Base-by-base conservation (phyloP, 2,888 invertebrate genomes). In the Tipula vernalis region DNA sequence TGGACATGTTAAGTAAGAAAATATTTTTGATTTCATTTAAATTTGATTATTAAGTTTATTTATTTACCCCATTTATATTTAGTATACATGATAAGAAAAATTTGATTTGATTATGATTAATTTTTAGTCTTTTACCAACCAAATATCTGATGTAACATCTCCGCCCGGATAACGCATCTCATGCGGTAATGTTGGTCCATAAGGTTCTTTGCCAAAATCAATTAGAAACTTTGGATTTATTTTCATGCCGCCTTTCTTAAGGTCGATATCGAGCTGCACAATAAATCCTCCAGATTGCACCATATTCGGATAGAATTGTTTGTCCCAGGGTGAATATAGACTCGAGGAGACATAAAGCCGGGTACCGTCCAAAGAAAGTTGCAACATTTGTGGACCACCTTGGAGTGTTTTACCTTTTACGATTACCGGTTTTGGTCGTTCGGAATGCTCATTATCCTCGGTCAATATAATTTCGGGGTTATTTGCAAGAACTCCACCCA, bases 121-220 rank as follows among this genome's bases (percentile, higher is more conserved):
- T 5, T 36, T 39, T 88, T 91, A 92, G 85, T 93, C 90, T 88
- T 93, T 91, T 13, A 93, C 94, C 87, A 97, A 90, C 97, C 97
- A 98, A 91, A 99, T 98, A 89, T 99, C 98, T 0, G 98, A 98
- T 3, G 98, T 97, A 90, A 98, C 98, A 91, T 99, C 98, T 39
- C 98, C 98, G n/a, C 98, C 98, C 2, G 98, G 98, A 91, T 98
- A 98, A 90, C 99, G 95, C 94, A 98, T 98, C 93, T 99, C 99
- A 91, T 99, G 99, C 5, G 98, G 97, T 88, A 98, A 89, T 89
- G 95, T 93, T 1, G 98, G 96, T 0, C 99, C 99, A 89, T 96
- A 94, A 8, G 97, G 97, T 89, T 98, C 97, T 42, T 93, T 92
- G 0, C 96, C 97, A 92, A 98, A 99, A 92, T 99, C 97, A 41